phyloP scores from a whole-genome alignment of 2,888 invertebrate species.

The Catocala nupta region DNA sequence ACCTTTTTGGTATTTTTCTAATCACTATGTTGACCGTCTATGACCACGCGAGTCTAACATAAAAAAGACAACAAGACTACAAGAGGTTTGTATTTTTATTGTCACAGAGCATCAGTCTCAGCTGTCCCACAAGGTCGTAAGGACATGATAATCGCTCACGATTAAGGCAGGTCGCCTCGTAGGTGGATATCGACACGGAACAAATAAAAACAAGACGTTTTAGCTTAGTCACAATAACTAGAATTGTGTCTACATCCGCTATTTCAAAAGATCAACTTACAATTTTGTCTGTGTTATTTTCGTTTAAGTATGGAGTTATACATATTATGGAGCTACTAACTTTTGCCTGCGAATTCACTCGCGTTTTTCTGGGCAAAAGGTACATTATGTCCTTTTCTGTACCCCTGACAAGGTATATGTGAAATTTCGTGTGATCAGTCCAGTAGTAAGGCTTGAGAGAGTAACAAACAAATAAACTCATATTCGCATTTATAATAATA shows the following conservation, averaged over 20 bases:
- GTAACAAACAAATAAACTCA: too few relatives aligned
- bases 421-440: too few relatives aligned
- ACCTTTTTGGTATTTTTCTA: slow-evolving; percentile 7
- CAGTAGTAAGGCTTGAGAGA: too few relatives aligned
- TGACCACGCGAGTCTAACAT: slow-evolving; percentile 16
- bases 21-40: slow-evolving; percentile 13
- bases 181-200: slow-evolving; percentile 26
- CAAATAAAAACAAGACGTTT: slow-evolving; percentile 48
- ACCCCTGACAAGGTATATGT: too few relatives aligned
- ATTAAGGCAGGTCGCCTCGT: slow-evolving; percentile 51
- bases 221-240: slow-evolving; percentile 33
- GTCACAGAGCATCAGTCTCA: slow-evolving; percentile 34
- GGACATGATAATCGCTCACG: slow-evolving; percentile 56
- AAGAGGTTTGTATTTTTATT: slow-evolving; percentile 29
- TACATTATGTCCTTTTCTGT: too few relatives aligned
- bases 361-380: too few relatives aligned
- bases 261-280: slow-evolving; percentile 15
- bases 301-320: too few relatives aligned
- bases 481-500: too few relatives aligned
- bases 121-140: slow-evolving; percentile 52
- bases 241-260: slow-evolving; percentile 41
- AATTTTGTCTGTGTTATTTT: not conserved
- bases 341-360: too few relatives aligned
- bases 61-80: slow-evolving; percentile 6
- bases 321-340: too few relatives aligned